phyloP scores from a whole-genome alignment of 2,888 invertebrate species.

The Protula sp. region DNA sequence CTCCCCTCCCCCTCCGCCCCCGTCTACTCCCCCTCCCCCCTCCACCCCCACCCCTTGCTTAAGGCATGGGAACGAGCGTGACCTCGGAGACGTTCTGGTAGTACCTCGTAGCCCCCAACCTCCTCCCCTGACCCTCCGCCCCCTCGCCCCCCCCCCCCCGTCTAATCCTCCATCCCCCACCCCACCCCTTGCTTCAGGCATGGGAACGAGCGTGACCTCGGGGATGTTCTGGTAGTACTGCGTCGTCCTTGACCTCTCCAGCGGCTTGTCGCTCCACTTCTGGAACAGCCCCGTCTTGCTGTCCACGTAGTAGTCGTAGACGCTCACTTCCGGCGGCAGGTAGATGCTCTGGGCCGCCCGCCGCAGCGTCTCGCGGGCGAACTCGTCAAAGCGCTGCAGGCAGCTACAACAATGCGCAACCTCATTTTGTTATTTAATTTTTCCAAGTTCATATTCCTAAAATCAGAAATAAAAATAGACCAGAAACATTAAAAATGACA shows the following conservation, averaged over 20 bases:
- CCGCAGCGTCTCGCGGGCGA: constrained; percentile 42
- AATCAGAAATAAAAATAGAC: neutral
- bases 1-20: constrained; percentile 43
- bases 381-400: constrained; percentile 42
- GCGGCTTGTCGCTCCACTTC: constrained; percentile 38
- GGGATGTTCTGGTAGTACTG: constrained; percentile 38
- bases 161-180: no score
- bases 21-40: constrained; percentile 31
- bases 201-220: no score
- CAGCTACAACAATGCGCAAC: constrained; percentile 32
- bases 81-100: no score
- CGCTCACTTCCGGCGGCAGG: constrained; percentile 37
- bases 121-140: no score
- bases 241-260: constrained; percentile 33
- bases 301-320: constrained; percentile 46
- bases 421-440: no score
- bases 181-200: no score
- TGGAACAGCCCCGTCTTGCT: constrained; percentile 32
- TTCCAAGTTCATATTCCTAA: no score
- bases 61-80: no score
- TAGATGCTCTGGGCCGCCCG: constrained; percentile 39
- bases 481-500: neutral
- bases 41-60: no score
- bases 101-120: no score
- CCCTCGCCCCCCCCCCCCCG: no score